Evolutionary conservation across 1,140 invertebrate genomes (phyloP), one percentile per base, ranked within the genome.

Genomic region (Papilio xuthus): DNA sequence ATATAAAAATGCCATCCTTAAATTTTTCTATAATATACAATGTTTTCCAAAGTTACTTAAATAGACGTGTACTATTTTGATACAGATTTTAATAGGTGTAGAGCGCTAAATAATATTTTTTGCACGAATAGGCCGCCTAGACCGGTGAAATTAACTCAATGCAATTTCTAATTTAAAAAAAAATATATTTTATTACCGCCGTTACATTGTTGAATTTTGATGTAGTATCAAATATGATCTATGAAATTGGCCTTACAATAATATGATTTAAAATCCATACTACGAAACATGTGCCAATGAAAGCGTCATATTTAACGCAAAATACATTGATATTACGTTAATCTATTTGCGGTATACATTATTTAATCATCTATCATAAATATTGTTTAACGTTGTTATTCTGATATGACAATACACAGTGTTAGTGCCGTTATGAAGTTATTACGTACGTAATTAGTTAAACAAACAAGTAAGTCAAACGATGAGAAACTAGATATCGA

Each of bases 401-500:
- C 26, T 26, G 12, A 6, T 63, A 63, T 63, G 60, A 26, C 3
- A 28, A 63, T 63, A 63, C 60, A 63, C 23, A 10, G 26, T 13
- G 23, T 63, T 63, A 63, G n/a, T 18, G 60, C 26, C 60, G 13
- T 28, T 15, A 63, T 63, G 53, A 20, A 56, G 53, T 56, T 56
- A 56, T 56, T 28, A 63, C 9, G 12, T 26, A 28, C 23, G 13
- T 28, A 63, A 63, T 63, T 63, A 63, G 60, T 63, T 63, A 23
- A 63, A 15, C 60, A 63, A 28, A 63, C 26, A 63, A 63, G 23
- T 13, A 63, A 63, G 60, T 63, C 60, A 63, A 63, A 63, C 60
- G 2, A 9, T 15, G 60, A 28, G 23, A 63, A 63, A 63, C 60
- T 28, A 63, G 60, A 60, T 63, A 63, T 63, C 26, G 12, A 63